These are phyloP conservation scores for Crypturellus tataupa DNA, from an alignment of 2,797 vertebrate genomes.

Conservation along the genomic window DNA sequence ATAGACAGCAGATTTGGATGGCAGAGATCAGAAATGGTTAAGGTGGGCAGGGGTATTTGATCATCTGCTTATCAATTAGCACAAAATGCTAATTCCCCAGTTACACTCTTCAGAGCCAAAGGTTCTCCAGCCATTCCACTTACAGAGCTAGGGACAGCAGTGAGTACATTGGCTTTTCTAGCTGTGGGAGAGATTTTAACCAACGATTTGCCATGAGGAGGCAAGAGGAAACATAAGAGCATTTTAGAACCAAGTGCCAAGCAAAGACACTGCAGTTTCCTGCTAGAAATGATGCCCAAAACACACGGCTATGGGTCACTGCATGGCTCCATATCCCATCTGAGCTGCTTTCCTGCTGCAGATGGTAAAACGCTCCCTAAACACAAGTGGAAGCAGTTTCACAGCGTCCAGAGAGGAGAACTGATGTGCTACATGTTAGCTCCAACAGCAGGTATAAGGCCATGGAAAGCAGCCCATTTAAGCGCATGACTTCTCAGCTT, in stretches of 20 bases:
- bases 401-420: background rate
- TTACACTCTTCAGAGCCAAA: background rate
- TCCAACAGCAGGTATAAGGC: background rate
- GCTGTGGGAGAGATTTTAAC: no score
- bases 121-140: background rate
- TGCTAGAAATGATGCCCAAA: background rate
- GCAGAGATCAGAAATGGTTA: background rate
- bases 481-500: background rate
- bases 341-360: background rate
- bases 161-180: fast-evolving
- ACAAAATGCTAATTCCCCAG: background rate
- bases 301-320: background rate
- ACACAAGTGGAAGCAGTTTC: background rate
- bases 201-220: background rate
- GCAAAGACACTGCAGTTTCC: background rate
- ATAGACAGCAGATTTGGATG: background rate
- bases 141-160: background rate
- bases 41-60: background rate
- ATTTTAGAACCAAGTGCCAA: background rate
- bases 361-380: background rate
- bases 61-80: background rate
- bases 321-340: background rate
- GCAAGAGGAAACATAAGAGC: background rate
- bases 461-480: fast-evolving
- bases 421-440: background rate